Percentiles rank a stretch among this genome's conserved stretches.
Evolutionary conservation across 1,140 invertebrate genomes (phyloP).

Genomic region (Pararge aegeria): DNA sequence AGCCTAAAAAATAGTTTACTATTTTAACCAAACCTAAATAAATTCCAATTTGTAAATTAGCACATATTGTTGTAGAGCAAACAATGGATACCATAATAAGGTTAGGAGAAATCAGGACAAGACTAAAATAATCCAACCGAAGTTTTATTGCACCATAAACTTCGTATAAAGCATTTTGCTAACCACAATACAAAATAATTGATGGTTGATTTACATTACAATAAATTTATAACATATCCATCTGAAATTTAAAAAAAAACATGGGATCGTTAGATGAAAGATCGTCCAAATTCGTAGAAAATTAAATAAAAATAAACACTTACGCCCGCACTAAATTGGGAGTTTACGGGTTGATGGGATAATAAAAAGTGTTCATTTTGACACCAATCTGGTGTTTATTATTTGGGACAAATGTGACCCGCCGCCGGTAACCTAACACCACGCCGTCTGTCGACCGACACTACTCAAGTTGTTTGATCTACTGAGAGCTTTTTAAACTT

Average conservation of each 20-base stretch:
- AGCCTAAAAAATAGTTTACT: conserved; percentile 1
- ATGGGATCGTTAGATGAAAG: conserved; percentile 53
- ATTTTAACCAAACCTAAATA: conserved; percentile 11
- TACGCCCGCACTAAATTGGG: conserved; percentile 38
- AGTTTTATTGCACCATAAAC: conserved; percentile 62
- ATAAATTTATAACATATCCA: conserved; percentile 40
- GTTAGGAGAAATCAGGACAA: conserved; percentile 50
- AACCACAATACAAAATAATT: conserved; percentile 49
- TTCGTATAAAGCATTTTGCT: conserved; percentile 48
- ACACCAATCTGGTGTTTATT: conserved; percentile 78
- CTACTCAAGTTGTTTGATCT: conserved; percentile 75
- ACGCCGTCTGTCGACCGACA: conserved; percentile 64
- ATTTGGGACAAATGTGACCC: conserved; percentile 74
- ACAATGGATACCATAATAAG: conserved; percentile 39
- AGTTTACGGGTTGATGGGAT: conserved; percentile 69
- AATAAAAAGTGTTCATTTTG: conserved; percentile 76
- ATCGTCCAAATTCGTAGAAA: conserved; percentile 48
- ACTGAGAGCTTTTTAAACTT: conserved; percentile 79
- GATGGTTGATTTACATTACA: conserved; percentile 42
- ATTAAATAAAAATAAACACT: conserved; percentile 69
- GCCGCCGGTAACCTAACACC: conserved; percentile 61
- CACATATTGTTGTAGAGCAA: conserved; percentile 35
- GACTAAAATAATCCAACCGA: conserved; percentile 45
- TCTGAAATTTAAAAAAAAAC: conserved; percentile 41
- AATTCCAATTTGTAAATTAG: conserved; percentile 24